phyloP scores from a whole-genome alignment of 2,888 invertebrate species.

The Nebria brevicollis region DNA sequence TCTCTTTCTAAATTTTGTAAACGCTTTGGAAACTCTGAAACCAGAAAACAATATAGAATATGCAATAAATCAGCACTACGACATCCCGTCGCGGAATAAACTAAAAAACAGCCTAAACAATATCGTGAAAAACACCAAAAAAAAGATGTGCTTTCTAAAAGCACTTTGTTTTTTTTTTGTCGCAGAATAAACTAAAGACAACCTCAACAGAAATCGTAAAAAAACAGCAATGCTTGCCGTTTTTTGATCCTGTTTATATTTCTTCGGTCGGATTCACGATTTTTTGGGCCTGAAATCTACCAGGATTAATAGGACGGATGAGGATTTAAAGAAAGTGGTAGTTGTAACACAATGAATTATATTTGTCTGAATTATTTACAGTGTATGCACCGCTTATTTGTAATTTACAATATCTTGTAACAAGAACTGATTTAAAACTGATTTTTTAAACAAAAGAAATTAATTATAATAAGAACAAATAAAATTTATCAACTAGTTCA shows the following conservation, averaged over 20 bases:
- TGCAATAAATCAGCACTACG: no score
- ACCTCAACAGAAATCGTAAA: no score
- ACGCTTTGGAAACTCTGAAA: not conserved
- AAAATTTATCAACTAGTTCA: not conserved
- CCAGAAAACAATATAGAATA: not conserved
- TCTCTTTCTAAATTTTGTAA: not conserved
- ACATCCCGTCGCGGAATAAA: no score
- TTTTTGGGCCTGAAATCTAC: not conserved
- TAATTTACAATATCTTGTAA: conserved; percentile 22
- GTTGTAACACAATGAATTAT: conserved; percentile 19
- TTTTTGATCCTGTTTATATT: no score
- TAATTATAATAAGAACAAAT: not conserved
- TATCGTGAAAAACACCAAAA: no score
- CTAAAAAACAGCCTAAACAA: no score
- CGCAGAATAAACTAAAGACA: no score
- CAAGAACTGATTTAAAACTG: conserved; percentile 20
- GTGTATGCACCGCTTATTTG: conserved; percentile 23
- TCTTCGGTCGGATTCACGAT: no score
- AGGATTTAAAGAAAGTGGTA: not conserved
- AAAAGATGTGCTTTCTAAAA: no score
- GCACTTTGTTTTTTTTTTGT: no score
- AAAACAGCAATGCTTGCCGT: no score
- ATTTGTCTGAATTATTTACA: conserved; percentile 37
- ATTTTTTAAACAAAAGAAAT: not conserved
- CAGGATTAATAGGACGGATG: not conserved